Base-by-base conservation (phyloP, 2,888 invertebrate species). In the Melanostoma mellinum region DNA sequence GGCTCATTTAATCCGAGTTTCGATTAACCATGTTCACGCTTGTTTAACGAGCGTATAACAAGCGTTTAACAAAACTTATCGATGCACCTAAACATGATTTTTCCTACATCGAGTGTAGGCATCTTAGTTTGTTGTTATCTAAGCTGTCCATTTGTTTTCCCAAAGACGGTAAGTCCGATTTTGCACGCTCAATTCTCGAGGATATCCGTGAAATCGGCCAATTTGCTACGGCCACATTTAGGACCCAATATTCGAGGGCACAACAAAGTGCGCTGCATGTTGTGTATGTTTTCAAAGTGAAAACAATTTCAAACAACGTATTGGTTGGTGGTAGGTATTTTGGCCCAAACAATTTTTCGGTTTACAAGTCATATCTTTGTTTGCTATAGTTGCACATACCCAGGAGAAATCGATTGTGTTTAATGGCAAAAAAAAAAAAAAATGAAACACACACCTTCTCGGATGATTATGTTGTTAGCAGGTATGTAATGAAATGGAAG, bases 391-490 rank as follows among this genome's bases (percentile, higher is more conserved):
- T 53, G 8, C 32, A 6, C 32, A 38, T 55, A 61, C 53, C 60
- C 53, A 68, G 44, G 38, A 56, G 38, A 69, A 61, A 74, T 79
- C 68, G 36, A 69, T 74, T 79, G 74, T 80, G 56, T 36, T 38
- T 5, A 40, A 60, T 65, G 78, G 53, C 65, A 50, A 36, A 50
- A 60, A 67, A 69, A 20, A 20, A 20, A 20, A 67, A 69, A 20
- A 20, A 20, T 1, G 20, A 20, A 20, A 58, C 61, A 5, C 52
- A 63, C 56, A 82, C 56, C 72, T 73, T 73, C 67, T 61, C 63
- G 68, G 50, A 53, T 79, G 84, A 79, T 84, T 79, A 84, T 84
- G 75, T 79, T 79, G 84, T 78, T 84, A 71, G 84, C 84, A 84
- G 84, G 79, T 84, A 84, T 71, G 79, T 79, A 75, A 63, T 63